These are phyloP conservation scores for Fratercula arctica DNA, from an alignment of 2,797 vertebrate species.

Conservation along the genomic window DNA sequence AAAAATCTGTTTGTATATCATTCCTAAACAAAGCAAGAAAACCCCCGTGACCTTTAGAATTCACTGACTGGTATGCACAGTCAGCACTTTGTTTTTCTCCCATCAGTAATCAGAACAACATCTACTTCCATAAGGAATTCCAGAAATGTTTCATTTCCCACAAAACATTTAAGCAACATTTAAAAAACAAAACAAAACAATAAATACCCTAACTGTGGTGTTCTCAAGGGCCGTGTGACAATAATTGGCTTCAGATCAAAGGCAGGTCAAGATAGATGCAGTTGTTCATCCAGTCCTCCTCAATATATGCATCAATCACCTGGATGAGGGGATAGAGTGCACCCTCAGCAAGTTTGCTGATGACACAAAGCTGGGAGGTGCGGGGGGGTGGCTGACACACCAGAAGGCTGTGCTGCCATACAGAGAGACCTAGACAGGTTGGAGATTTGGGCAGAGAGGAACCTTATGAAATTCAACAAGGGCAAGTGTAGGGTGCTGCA, in stretches of 20 bases:
- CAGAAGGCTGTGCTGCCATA: too few species aligned
- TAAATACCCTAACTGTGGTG: background rate
- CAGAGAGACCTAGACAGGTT: too few species aligned
- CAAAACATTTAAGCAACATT: background rate
- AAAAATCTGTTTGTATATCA: background rate
- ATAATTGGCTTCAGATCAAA: background rate
- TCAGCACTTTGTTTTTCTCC: background rate
- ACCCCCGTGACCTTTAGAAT: background rate
- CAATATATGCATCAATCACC: too few species aligned
- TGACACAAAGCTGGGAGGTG: too few species aligned
- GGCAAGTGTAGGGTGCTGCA: too few species aligned
- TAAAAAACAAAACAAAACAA: background rate
- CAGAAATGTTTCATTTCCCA: background rate
- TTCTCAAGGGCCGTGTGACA: background rate
- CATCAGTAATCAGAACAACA: background rate
- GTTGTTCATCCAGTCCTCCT: background rate
- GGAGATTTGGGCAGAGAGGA: too few species aligned
- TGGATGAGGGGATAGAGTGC: too few species aligned
- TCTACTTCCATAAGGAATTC: background rate
- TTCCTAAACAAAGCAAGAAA: background rate
- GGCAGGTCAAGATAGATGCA: background rate
- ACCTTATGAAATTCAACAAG: too few species aligned
- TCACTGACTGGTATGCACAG: background rate
- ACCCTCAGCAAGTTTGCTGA: too few species aligned
- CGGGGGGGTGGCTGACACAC: too few species aligned